A percentile compares a stretch with the other conserved stretches of the same genome.
These are phyloP conservation scores for Threskiornis aethiopicus DNA, from an alignment of 2,797 vertebrate species.

Conservation along the genomic window DNA sequence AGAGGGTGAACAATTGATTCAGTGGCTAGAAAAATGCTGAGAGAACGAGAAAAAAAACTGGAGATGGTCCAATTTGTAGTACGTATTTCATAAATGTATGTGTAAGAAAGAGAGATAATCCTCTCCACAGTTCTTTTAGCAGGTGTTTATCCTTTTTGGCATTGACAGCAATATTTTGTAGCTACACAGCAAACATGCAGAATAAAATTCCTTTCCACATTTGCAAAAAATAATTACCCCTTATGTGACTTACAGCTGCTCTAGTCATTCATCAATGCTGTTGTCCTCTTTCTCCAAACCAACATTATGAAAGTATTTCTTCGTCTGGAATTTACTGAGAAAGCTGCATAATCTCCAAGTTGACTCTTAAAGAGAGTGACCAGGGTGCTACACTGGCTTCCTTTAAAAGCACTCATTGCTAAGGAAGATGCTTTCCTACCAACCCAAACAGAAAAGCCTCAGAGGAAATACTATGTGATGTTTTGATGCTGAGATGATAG, in stretches of 20 bases:
- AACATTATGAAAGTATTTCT: conserved; percentile 13
- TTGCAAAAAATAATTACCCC: conserved; percentile 63
- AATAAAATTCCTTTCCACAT: conserved; percentile 37
- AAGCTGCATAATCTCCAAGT: conserved; percentile 24
- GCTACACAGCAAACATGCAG: conserved; percentile 39
- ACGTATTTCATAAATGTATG: neutral
- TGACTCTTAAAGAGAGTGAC: conserved; percentile 26
- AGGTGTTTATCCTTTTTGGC: conserved; percentile 60
- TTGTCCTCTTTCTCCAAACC: conserved; percentile 49
- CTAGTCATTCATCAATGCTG: conserved; percentile 55
- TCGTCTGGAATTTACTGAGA: conserved; percentile 21
- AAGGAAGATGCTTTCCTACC: neutral
- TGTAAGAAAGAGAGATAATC: conserved; percentile 45
- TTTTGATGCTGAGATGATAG: neutral
- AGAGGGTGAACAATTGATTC: conserved; percentile 38
- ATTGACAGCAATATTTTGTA: conserved; percentile 62
- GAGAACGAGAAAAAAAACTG: conserved; percentile 33
- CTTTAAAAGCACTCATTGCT: neutral
- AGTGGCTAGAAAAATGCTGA: conserved; percentile 20
- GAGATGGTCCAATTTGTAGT: conserved; percentile 26
- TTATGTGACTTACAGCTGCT: conserved; percentile 66
- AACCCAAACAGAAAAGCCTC: neutral
- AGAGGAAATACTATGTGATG: neutral
- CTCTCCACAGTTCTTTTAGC: conserved; percentile 46
- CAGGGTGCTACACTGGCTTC: neutral